Evolutionary conservation across 1,140 invertebrate species (phyloP).

Genomic region (Gonioctena quinquepunctata): DNA sequence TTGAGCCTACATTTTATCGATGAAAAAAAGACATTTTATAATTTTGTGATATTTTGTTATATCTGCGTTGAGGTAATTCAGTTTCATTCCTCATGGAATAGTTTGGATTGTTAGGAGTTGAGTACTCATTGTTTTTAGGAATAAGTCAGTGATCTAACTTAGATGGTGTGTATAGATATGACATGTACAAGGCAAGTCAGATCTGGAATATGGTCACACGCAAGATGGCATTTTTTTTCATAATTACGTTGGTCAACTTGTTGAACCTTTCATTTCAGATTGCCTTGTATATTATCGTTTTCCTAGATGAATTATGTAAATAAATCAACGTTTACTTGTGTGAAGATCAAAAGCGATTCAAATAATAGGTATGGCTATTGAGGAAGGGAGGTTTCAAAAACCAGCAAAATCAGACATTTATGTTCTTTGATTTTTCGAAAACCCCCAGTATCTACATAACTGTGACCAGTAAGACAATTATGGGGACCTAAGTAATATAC

Average conservation of each 20-base stretch:
- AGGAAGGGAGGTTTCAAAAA: too few species aligned
- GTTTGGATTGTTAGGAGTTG: neutral
- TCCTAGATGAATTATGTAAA: too few species aligned
- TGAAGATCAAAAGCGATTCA: neutral
- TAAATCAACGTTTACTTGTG: too few species aligned
- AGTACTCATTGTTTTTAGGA: neutral
- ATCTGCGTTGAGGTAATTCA: neutral
- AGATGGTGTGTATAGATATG: too few species aligned
- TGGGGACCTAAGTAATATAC: conserved; percentile 36
- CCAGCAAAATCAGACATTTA: too few species aligned
- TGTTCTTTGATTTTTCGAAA: neutral
- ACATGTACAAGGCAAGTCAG: too few species aligned
- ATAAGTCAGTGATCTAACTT: neutral
- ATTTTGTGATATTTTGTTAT: neutral
- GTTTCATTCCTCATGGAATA: neutral
- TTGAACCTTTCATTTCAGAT: too few species aligned
- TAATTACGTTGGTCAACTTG: too few species aligned
- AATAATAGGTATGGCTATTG: too few species aligned
- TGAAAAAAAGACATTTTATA: neutral
- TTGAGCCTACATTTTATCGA: neutral
- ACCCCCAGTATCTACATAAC: conserved; percentile 4
- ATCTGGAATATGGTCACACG: too few species aligned
- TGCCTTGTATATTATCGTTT: too few species aligned
- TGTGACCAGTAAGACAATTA: conserved; percentile 40
- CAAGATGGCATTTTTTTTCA: too few species aligned